A percentile compares a stretch with the other conserved stretches of the same genome.
These are phyloP conservation scores for Catocala fraxini DNA, from an alignment of 2,888 invertebrate species.

Conservation along the genomic window DNA sequence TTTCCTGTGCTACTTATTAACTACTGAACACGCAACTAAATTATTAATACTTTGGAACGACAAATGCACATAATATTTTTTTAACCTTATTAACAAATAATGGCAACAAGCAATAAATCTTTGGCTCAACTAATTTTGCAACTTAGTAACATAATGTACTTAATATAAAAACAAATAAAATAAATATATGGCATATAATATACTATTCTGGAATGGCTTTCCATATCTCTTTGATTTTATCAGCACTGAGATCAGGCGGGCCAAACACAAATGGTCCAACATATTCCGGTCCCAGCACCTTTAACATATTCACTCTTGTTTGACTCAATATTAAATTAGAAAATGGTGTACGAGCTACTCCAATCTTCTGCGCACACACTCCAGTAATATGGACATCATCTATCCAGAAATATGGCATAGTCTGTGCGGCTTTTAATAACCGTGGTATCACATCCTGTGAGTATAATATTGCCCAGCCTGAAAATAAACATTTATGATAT, in stretches of 20 bases:
- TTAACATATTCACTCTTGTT: conserved; percentile 58
- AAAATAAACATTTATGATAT: not conserved
- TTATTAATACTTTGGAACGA: too few relatives aligned
- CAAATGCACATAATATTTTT: too few relatives aligned
- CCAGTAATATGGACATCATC: conserved; percentile 95
- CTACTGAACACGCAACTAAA: too few relatives aligned
- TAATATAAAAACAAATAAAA: not conserved
- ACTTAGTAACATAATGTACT: too few relatives aligned
- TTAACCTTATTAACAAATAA: too few relatives aligned
- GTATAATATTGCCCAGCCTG: conserved; percentile 89
- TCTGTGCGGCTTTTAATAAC: conserved; percentile 88
- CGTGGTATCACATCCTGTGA: conserved; percentile 88
- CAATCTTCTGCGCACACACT: conserved; percentile 85
- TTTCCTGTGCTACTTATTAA: too few relatives aligned
- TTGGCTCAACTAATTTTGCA: too few relatives aligned
- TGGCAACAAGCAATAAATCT: too few relatives aligned
- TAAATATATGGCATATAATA: conserved; percentile 4
- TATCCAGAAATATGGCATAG: conserved; percentile 92
- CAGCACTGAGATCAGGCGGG: conserved; percentile 81
- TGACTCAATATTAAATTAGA: conserved; percentile 73
- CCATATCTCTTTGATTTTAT: conserved; percentile 84
- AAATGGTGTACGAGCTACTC: conserved; percentile 86
- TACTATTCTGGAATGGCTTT: conserved; percentile 62
- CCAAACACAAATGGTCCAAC: conserved; percentile 85
- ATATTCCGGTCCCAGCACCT: conserved; percentile 54